These are phyloP conservation scores for Bombylius major DNA, from an alignment of 2,888 invertebrate species.

Conservation along the genomic window DNA sequence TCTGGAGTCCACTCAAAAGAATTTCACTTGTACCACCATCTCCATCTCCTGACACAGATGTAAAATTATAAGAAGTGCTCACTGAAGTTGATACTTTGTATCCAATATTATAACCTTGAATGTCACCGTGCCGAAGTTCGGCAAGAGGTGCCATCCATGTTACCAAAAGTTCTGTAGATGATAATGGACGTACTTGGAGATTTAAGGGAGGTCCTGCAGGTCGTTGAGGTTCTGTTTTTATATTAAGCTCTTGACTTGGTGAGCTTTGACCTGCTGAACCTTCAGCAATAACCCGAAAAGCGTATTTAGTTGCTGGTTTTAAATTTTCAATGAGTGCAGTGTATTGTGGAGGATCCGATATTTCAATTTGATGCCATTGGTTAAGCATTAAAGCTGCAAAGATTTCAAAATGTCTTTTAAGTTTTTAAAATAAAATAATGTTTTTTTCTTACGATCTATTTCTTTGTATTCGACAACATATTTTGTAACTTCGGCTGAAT, in stretches of 20 bases:
- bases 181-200: slow-evolving; percentile 53
- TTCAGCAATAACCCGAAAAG: slow-evolving; percentile 58
- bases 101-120: slow-evolving; percentile 62
- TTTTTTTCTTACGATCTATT: slow-evolving; percentile 41
- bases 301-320: slow-evolving; percentile 57
- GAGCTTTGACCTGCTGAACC: slow-evolving; percentile 59
- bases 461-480: slow-evolving; percentile 57
- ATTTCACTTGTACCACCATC: slow-evolving; percentile 55
- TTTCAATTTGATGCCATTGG: slow-evolving; percentile 53
- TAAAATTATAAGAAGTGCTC: slow-evolving; percentile 50
- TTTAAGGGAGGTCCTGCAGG: slow-evolving; percentile 57
- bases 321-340: slow-evolving; percentile 53
- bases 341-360: slow-evolving; percentile 50
- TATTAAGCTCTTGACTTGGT: slow-evolving; percentile 49
- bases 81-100: slow-evolving; percentile 36
- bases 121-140: slow-evolving; percentile 59
- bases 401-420: neutral
- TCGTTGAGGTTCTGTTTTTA: slow-evolving; percentile 55
- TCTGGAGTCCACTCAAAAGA: slow-evolving; percentile 47
- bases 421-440: too few species aligned
- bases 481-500: slow-evolving; percentile 56
- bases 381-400: slow-evolving; percentile 29
- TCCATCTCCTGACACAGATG: slow-evolving; percentile 53
- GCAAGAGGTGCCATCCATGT: slow-evolving; percentile 60
- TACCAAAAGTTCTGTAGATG: slow-evolving; percentile 59